Percentiles rank a stretch among this genome's conserved stretches.
Conservation (phyloP, 2,797 vertebrate species). For the Agapornis canus region DNA sequence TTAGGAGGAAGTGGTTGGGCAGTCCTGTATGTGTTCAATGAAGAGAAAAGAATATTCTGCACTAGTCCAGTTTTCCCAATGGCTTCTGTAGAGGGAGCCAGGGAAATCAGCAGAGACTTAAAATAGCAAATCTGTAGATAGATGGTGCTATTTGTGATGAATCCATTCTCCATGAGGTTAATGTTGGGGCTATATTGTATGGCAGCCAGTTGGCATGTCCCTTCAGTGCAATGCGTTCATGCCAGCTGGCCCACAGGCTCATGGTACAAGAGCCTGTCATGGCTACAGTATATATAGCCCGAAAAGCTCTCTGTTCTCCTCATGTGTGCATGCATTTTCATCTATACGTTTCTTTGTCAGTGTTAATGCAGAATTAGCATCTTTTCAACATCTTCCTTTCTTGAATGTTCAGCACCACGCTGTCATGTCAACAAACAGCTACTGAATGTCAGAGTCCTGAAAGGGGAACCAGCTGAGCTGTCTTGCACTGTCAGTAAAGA, state of each 20-base stretch:
- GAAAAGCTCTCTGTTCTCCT: background rate
- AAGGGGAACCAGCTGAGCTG: slow-evolving; percentile 77
- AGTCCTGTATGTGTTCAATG: background rate
- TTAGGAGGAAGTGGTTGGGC: background rate
- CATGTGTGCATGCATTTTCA: accelerated
- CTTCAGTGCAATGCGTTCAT: background rate
- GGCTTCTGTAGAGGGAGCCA: background rate
- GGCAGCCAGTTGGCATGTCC: accelerated
- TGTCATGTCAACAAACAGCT: slow-evolving; percentile 82
- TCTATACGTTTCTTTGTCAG: background rate
- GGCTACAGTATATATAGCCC: accelerated
- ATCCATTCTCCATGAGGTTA: background rate
- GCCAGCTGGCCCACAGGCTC: background rate
- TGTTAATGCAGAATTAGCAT: background rate
- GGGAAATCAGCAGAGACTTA: background rate
- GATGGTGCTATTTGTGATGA: background rate
- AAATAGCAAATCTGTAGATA: background rate
- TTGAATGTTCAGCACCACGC: slow-evolving; percentile 69
- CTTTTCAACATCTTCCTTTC: background rate
- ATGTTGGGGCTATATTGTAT: background rate
- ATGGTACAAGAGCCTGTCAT: background rate
- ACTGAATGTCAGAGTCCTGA: slow-evolving; percentile 74
- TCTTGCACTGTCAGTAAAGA: slow-evolving; percentile 82
- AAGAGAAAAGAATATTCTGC: background rate
- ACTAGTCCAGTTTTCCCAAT: background rate